Percentiles rank a stretch among this genome's conserved stretches.
phyloP scores from a whole-genome alignment of 1,140 invertebrate genomes.

The Ylistrum balloti region DNA sequence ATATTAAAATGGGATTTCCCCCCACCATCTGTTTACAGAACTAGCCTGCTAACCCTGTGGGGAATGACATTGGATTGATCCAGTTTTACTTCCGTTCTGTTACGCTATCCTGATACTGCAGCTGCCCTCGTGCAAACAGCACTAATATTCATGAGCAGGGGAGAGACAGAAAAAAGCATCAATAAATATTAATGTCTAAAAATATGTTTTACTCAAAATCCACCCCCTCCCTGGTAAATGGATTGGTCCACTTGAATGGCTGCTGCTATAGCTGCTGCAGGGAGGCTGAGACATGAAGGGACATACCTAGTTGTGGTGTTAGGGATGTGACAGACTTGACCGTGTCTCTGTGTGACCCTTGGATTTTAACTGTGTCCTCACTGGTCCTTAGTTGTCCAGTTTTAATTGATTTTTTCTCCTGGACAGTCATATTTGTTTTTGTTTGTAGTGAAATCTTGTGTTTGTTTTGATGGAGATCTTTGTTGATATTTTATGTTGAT shows the following conservation, averaged over 20 bases:
- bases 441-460: background rate
- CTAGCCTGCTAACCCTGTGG: background rate
- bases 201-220: background rate
- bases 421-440: background rate
- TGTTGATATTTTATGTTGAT: constrained; percentile 35
- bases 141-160: background rate
- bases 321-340: constrained; percentile 16
- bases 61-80: background rate
- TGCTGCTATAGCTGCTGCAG: background rate
- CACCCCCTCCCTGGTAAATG: background rate
- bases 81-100: background rate
- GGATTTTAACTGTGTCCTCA: background rate
- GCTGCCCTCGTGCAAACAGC: background rate
- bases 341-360: background rate
- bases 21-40: background rate
- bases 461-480: constrained; percentile 28
- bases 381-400: background rate
- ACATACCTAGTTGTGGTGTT: background rate
- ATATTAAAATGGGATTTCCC: constrained; percentile 39
- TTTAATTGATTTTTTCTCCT: background rate
- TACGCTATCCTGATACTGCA: background rate
- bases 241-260: background rate
- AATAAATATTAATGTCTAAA: constrained; percentile 40
- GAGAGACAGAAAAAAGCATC: constrained; percentile 3
- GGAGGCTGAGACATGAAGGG: constrained; percentile 30